Evolutionary conservation across 2,888 invertebrate species (phyloP), one percentile per base, ranked within the genome.

Genomic region (Iselma pallidipennis): DNA sequence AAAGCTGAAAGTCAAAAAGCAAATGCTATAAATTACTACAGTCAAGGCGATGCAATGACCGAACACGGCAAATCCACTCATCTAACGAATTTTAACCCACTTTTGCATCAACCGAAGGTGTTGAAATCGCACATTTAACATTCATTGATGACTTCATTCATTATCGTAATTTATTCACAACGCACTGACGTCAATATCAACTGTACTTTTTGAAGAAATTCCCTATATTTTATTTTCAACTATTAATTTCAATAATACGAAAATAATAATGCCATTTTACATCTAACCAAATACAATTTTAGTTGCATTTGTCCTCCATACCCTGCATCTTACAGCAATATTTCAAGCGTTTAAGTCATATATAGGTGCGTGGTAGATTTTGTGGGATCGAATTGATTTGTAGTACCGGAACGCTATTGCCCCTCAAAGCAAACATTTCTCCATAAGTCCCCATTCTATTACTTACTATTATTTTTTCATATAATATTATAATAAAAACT

Each of bases 361-460:
- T 56, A 49, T 49, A 37, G 56, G 63, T 54, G 66, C 65, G 37
- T 37, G 65, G 64, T 55, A 70, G 63, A 80, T 80, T 78, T 79
- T 78, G 74, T 78, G 67, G 79, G 79, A 80, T 80, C 74, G 78
- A 72, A 72, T 78, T 81, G 81, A 81, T 81, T 81, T 81, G 81
- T 80, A 78, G 79, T 79, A 78, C 76, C 74, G 76, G 76, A 80
- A 79, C 79, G 74, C 76, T 80, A 78, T 78, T 78, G 78, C 76
- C 48, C 57, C 51, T 48, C 28, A 28, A 51, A 56, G 48, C 29
- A 48, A 37, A 37, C 19, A 7, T 54, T 58, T 19, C 26, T 42
- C 29, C 10, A 37, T 56, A 23, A 23, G 26, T 28, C 19, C 57
- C n/a, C 37, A 25, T 6, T 9, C 7, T 12, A 21, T 9, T 28